Percentiles rank a stretch among this genome's conserved stretches.
phyloP scores from a whole-genome alignment of 2,797 vertebrate species.

The Argentina silus region DNA sequence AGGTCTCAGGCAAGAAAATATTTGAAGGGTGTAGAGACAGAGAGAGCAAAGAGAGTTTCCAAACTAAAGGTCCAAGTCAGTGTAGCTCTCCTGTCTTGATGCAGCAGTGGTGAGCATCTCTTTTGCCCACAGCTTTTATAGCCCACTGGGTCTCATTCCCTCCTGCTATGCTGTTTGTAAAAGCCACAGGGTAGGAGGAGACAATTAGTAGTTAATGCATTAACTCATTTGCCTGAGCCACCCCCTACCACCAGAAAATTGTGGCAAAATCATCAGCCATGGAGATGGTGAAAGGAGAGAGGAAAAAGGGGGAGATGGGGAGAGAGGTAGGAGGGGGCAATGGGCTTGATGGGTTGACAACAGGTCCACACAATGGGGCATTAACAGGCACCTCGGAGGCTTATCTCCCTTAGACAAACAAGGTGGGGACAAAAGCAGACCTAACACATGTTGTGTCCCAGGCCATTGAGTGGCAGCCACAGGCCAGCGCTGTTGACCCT shows the following conservation, averaged over 20 bases:
- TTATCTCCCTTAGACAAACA: conserved; percentile 71
- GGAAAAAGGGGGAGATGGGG: conserved; percentile 27
- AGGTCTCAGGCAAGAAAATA: too few species aligned
- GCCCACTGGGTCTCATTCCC: conserved; percentile 35
- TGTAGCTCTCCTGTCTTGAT: conserved; percentile 9
- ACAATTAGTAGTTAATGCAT: conserved; percentile 84
- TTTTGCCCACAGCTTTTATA: conserved; percentile 68
- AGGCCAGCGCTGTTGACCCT: conserved; percentile 36
- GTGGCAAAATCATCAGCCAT: conserved; percentile 68
- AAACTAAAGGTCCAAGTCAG: conserved; percentile 3
- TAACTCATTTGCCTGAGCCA: conserved; percentile 74
- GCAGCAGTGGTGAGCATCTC: conserved; percentile 41
- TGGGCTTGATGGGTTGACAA: conserved; percentile 62
- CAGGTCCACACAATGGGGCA: conserved; percentile 63
- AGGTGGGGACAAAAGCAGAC: conserved; percentile 64
- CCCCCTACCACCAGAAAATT: conserved; percentile 70
- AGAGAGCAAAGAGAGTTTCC: neutral
- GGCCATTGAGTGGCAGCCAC: conserved; percentile 56
- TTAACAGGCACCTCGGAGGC: conserved; percentile 55
- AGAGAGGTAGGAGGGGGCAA: conserved; percentile 42
- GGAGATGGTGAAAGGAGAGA: conserved; percentile 47
- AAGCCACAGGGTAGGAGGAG: conserved; percentile 76
- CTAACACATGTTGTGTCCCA: conserved; percentile 55
- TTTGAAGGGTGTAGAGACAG: conserved; percentile 7
- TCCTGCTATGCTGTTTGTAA: conserved; percentile 67